A percentile compares a stretch with the other conserved stretches of the same genome.
phyloP scores from a whole-genome alignment of 2,113 vertebrate species.

The Mugil cephalus region DNA sequence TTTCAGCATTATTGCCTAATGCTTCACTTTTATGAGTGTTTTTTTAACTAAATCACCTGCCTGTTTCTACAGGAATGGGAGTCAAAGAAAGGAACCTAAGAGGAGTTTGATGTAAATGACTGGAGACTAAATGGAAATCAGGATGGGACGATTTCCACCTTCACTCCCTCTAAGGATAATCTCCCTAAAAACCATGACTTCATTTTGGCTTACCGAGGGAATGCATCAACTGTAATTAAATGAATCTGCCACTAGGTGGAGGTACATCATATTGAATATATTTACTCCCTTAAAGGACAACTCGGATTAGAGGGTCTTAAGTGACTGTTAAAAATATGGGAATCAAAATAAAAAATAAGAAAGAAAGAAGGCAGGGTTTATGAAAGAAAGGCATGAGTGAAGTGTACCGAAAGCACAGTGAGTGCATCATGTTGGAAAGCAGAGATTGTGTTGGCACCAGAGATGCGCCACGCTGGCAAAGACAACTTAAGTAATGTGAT shows the following conservation, averaged over 20 bases:
- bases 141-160: slow-evolving; percentile 12
- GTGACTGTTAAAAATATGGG: neutral
- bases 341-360: neutral
- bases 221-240: slow-evolving; percentile 31
- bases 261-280: slow-evolving; percentile 56
- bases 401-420: slow-evolving; percentile 9
- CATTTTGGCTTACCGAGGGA: neutral
- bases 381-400: slow-evolving; percentile 14
- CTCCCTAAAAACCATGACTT: slow-evolving; percentile 8
- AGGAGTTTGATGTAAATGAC: slow-evolving; percentile 8
- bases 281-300: slow-evolving; percentile 9
- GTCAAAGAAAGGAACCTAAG: slow-evolving; percentile 92
- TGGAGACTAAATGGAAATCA: slow-evolving; percentile 11
- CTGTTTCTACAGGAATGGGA: slow-evolving; percentile 92
- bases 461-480: neutral
- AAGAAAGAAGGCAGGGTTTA: neutral
- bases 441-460: neutral
- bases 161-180: neutral
- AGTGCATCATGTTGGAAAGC: slow-evolving; percentile 6
- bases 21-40: neutral
- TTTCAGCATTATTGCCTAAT: neutral
- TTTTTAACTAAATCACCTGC: neutral
- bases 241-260: slow-evolving; percentile 67
- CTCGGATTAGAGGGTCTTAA: neutral
- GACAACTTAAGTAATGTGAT: slow-evolving; percentile 38